Conservation (phyloP, 1,140 invertebrate species). For the Bursaphelenchus mucronatus region DNA sequence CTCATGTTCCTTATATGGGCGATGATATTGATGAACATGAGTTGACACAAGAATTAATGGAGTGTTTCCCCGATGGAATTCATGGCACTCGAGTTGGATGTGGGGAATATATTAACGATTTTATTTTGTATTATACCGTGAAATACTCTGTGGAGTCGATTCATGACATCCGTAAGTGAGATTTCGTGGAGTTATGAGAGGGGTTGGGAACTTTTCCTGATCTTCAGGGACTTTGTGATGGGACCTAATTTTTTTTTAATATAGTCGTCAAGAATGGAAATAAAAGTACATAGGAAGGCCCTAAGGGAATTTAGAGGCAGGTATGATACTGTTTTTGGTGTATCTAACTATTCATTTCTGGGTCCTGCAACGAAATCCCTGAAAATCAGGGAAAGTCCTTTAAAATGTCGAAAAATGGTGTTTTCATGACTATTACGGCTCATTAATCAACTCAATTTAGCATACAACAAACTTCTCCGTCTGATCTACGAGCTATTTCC, state of each 20-base stretch:
- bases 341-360: too few relatives aligned
- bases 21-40: constrained; percentile 39
- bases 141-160: not conserved
- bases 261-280: too few relatives aligned
- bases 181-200: not conserved
- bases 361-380: not conserved
- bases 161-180: constrained; percentile 1
- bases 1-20: constrained; percentile 48
- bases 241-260: too few relatives aligned
- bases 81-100: constrained; percentile 42
- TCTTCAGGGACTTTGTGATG: too few relatives aligned
- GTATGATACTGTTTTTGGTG: too few relatives aligned
- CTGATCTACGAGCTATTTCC: constrained; percentile 38
- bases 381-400: not conserved
- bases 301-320: too few relatives aligned
- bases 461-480: constrained; percentile 24
- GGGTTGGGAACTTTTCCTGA: too few relatives aligned
- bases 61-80: constrained; percentile 48
- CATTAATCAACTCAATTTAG: constrained; percentile 13
- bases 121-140: constrained; percentile 40
- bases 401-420: not conserved
- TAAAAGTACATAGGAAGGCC: too few relatives aligned
- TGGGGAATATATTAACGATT: constrained; percentile 48
- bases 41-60: constrained; percentile 36
- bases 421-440: too few relatives aligned